Base-by-base conservation (phyloP, 1,140 invertebrate species). In the Homarus americanus region DNA sequence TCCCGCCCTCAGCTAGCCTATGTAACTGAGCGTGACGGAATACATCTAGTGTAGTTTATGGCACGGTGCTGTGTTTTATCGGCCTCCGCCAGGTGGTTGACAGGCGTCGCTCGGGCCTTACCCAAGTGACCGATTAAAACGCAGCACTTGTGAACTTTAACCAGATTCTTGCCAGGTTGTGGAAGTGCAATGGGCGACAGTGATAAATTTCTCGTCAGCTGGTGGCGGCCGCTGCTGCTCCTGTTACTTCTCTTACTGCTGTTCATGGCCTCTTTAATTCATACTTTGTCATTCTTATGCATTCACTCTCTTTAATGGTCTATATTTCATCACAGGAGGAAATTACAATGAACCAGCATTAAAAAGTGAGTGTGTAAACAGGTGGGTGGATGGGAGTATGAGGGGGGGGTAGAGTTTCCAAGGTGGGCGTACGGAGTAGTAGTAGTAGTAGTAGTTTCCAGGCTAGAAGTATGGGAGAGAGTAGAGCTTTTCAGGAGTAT, bases 121-220 rank as follows among this genome's bases (percentile, higher is more conserved):
- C 84, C 58, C 73, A 41, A 36, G 84, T 58, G 72, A 58, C 84
- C 84, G 84, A 86, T 86, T 86, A 86, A 86, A 83, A 40, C 36
- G 73, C 84, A 69, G 72, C 72, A 24, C 5, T 63, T 63, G 84
- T 86, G 84, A 86, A 58, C 84, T 86, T 86, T 86, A 76, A 86
- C 84, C 76, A 86, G 84, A 86, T 76, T 86, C 1, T 63, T 86
- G 84, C 84, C 72, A 76, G 84, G 28, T 86, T 86, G 84, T 72
- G 84, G 84, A 86, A 86, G 84, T 86, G 84, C 84, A 76, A 73
- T 63, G 34, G n/a, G 84, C 41, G 84, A 86, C 84, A 86, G 72
- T 86, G 84, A 86, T 86, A 58, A 76, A 86, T 86, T 86, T 72
- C 73, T 86, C 84, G 84, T 86, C 84, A 78, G 84, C 72, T 85